A percentile compares a stretch with the other conserved stretches of the same genome.
These are phyloP conservation scores for Tachina fera DNA, from an alignment of 2,888 invertebrate species.

Conservation along the genomic window DNA sequence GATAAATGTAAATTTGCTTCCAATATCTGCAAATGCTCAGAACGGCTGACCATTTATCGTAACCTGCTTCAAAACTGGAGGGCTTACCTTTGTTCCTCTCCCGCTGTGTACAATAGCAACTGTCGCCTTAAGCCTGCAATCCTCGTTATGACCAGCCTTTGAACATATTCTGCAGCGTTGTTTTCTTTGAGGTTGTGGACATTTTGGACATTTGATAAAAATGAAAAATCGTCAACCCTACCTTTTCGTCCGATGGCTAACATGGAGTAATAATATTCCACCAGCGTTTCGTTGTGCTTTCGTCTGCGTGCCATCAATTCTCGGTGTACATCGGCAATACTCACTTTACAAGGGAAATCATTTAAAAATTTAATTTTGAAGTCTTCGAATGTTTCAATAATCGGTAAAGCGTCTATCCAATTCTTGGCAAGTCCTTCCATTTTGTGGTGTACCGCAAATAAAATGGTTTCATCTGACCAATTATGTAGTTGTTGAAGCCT, in stretches of 20 bases:
- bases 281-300: background rate
- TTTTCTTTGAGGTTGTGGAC: conserved; percentile 54
- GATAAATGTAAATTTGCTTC: conserved; percentile 62
- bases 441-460: conserved; percentile 19
- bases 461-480: conserved; percentile 24
- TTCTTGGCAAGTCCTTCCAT: conserved; percentile 6
- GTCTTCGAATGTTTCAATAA: conserved; percentile 4
- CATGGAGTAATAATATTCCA: conserved; percentile 35
- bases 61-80: conserved; percentile 54
- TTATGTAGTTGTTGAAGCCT: conserved; percentile 10
- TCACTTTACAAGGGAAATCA: conserved; percentile 21
- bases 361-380: conserved; percentile 1
- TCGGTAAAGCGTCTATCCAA: conserved; percentile 18
- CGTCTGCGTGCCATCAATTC: conserved; percentile 6
- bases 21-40: conserved; percentile 64
- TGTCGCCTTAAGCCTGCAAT: conserved; percentile 36
- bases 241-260: conserved; percentile 23
- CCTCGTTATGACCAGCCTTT: conserved; percentile 61
- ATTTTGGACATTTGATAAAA: conserved; percentile 50
- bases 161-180: conserved; percentile 43
- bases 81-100: background rate
- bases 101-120: conserved; percentile 29
- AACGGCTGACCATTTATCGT: background rate
- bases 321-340: conserved; percentile 20
- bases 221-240: conserved; percentile 22